Evolutionary conservation across 2,113 vertebrate species (phyloP).

Genomic region (Ptychochromis oligacanthus): DNA sequence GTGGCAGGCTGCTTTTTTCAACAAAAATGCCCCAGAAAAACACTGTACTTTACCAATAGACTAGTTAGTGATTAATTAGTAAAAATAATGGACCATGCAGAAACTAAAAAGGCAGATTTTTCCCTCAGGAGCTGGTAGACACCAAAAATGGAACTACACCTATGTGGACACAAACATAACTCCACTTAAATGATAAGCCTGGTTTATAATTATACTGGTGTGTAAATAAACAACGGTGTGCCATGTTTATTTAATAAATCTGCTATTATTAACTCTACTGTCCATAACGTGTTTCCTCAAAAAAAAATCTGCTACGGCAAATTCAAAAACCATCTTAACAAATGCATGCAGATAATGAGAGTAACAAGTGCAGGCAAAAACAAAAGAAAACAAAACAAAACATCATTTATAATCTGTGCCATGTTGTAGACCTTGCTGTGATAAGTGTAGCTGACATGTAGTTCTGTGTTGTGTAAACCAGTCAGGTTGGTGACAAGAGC

Average conservation of each 20-base stretch:
- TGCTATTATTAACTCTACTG: not conserved
- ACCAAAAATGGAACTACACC: not conserved
- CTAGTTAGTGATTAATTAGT: not conserved
- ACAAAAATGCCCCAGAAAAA: not conserved
- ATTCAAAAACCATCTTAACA: not conserved
- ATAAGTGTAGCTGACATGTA: not conserved
- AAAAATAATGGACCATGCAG: not conserved
- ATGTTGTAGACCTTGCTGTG: not conserved
- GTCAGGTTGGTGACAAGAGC: constrained; percentile 25
- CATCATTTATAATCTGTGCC: not conserved
- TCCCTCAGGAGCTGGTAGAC: not conserved
- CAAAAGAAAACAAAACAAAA: not conserved
- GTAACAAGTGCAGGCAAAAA: not conserved
- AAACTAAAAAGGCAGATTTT: not conserved
- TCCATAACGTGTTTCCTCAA: not conserved
- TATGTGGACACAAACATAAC: not conserved
- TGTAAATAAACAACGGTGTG: not conserved
- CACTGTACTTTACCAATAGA: not conserved
- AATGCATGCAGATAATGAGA: not conserved
- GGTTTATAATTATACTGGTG: not conserved
- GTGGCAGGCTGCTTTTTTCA: not conserved
- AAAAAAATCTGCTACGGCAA: not conserved
- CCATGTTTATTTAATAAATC: no score
- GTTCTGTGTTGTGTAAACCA: constrained; percentile 44
- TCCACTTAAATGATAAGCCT: not conserved